Conservation (phyloP, 2,888 invertebrate genomes). For the Hetaerina titia region DNA sequence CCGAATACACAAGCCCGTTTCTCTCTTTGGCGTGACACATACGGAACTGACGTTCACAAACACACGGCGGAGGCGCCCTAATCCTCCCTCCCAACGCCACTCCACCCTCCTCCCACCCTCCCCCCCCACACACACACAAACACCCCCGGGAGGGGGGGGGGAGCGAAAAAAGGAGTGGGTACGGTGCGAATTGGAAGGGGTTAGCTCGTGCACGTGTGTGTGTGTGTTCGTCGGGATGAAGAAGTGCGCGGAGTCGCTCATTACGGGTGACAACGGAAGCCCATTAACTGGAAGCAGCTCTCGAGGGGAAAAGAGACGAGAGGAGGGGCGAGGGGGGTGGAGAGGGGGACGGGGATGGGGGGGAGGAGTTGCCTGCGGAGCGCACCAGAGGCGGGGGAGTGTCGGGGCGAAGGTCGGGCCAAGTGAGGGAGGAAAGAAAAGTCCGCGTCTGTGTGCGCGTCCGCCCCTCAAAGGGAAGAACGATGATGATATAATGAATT, state of each 20-base stretch:
- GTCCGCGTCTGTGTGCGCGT: neutral
- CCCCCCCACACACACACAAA: neutral
- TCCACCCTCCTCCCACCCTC: neutral
- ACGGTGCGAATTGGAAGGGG: neutral
- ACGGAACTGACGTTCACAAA: conserved; percentile 45
- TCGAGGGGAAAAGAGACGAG: conserved; percentile 29
- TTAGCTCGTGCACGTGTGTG: too few species aligned
- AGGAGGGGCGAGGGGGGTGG: neutral
- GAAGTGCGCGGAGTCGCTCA: conserved; percentile 37
- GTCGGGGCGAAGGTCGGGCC: neutral
- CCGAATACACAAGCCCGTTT: conserved; percentile 16
- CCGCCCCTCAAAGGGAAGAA: neutral
- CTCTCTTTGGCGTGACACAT: conserved; percentile 47
- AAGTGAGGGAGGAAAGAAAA: neutral
- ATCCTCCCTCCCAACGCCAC: neutral
- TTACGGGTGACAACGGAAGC: conserved; percentile 67
- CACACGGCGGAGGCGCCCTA: neutral
- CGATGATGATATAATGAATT: neutral
- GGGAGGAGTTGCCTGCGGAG: neutral
- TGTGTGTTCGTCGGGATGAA: neutral
- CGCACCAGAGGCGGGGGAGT: neutral
- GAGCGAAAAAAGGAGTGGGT: neutral
- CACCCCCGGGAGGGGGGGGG: neutral
- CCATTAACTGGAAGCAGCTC: conserved; percentile 59
- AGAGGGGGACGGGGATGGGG: neutral